Base-by-base conservation (phyloP, 2,797 vertebrate genomes). In the Acrocephalus scirpaceus region DNA sequence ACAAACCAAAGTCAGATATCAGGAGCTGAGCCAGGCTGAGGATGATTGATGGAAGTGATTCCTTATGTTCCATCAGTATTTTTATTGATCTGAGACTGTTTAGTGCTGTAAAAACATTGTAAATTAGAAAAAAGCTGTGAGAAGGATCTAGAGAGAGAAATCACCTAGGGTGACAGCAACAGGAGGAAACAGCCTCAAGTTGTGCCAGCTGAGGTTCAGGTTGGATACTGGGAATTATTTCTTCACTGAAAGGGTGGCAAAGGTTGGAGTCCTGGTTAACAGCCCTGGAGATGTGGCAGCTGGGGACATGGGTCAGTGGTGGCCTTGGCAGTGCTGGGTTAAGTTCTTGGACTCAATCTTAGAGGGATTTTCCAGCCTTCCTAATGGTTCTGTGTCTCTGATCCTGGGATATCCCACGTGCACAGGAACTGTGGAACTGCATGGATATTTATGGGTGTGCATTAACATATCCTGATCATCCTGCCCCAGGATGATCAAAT, bases 31-130 rank as follows among this genome's bases (percentile, higher is more conserved):
- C 83, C 45, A 80, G 82, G 22, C 77, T 38, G 40, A 71, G 57
- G 85, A 86, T 30, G 53, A 91, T 85, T 79, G 85, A 91, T 95
- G 88, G 81, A 96, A 96, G 86, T 38, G 50, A 62, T 47, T 51
- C 53, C 62, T 94, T 75, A 18, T 81, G 48, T 65, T 70, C 92
- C 54, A 29, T 66, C 91, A 90, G 74, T 36, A 23, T 85, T 90
- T 72, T 75, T 88, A 96, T 96, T 50, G 94, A 96, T 94, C 95
- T 47, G 75, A 87, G 78, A 73, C 90, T 92, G 95, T 92, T 95
- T 93, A 92, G 94, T 88, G 86, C 85, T 71, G 53, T 92, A 85
- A 96, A 96, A 96, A 47, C 29, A 47, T 88, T 93, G 65, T 92
- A 95, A 95, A 95, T 96, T 89, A 95, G 64, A 78, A 72, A 75